Percentiles rank a stretch among this genome's conserved stretches.
Conservation (phyloP, 2,113 vertebrate genomes). For the Drymodes brunneopygia region DNA sequence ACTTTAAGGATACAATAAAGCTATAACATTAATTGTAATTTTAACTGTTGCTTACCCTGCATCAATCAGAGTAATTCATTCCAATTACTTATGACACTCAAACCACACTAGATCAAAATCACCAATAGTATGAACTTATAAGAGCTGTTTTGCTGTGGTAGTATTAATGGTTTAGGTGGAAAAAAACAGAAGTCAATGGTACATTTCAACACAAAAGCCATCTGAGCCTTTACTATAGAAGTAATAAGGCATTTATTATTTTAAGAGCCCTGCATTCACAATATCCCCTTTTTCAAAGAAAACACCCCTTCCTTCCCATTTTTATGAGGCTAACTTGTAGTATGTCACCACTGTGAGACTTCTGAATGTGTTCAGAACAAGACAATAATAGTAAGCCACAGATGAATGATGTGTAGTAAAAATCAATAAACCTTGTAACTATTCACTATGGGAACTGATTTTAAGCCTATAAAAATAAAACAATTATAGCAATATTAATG, state of each 20-base stretch:
- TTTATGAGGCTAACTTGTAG: slow-evolving; percentile 66
- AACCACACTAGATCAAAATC: slow-evolving; percentile 36
- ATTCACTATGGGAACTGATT: slow-evolving; percentile 72
- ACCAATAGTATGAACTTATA: not conserved
- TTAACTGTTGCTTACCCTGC: slow-evolving; percentile 35
- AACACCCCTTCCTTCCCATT: slow-evolving; percentile 59
- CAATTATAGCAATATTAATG: slow-evolving; percentile 75
- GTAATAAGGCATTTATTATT: slow-evolving; percentile 57
- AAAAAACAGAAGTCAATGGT: not conserved
- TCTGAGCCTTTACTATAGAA: slow-evolving; percentile 59
- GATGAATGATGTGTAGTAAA: slow-evolving; percentile 74
- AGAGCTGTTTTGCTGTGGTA: slow-evolving; percentile 15
- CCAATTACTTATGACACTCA: not conserved
- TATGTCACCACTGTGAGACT: slow-evolving; percentile 59
- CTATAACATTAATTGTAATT: slow-evolving; percentile 23
- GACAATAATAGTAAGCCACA: slow-evolving; percentile 66
- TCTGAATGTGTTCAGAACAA: slow-evolving; percentile 63
- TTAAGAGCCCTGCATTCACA: slow-evolving; percentile 63
- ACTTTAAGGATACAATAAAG: slow-evolving; percentile 10
- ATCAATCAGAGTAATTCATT: slow-evolving; percentile 48
- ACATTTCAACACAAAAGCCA: slow-evolving; percentile 64
- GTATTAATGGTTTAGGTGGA: not conserved
- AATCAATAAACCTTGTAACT: slow-evolving; percentile 80
- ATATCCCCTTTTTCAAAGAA: slow-evolving; percentile 57
- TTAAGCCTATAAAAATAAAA: slow-evolving; percentile 77